phyloP scores from a whole-genome alignment of 2,113 vertebrate species.

The Psephotus haematonotus region DNA sequence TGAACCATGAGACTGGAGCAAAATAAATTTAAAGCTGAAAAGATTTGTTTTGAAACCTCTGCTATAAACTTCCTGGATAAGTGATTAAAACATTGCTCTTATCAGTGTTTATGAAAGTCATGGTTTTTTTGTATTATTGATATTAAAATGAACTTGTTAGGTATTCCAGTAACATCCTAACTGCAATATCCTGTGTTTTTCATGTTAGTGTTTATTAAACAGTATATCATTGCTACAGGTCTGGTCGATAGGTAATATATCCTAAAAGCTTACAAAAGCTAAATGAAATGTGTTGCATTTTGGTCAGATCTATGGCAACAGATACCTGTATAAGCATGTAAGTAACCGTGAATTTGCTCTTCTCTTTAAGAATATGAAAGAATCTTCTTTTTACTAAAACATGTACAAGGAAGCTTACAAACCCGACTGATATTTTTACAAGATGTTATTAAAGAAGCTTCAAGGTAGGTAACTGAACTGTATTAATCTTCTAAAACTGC shows the following conservation, averaged over 20 bases:
- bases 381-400: conserved; percentile 94
- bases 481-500: not conserved
- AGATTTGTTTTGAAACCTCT: not conserved
- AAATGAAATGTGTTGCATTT: not conserved
- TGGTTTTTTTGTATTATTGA: accelerated
- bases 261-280: not conserved
- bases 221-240: not conserved
- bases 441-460: conserved; percentile 95
- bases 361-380: conserved; percentile 86
- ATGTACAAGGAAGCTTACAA: conserved; percentile 92
- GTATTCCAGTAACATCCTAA: not conserved
- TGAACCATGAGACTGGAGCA: not conserved
- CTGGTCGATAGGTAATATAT: not conserved
- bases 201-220: not conserved
- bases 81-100: not conserved
- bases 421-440: conserved; percentile 92
- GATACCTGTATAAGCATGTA: not conserved
- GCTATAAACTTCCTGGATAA: not conserved
- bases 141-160: not conserved
- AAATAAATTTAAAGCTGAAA: not conserved
- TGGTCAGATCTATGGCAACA: not conserved
- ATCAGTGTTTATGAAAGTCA: not conserved
- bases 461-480: conserved; percentile 78
- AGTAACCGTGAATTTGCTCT: conserved; percentile 27
- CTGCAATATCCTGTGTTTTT: not conserved